phyloP scores from a whole-genome alignment of 2,113 vertebrate species.

The Cryptotis parvus region DNA sequence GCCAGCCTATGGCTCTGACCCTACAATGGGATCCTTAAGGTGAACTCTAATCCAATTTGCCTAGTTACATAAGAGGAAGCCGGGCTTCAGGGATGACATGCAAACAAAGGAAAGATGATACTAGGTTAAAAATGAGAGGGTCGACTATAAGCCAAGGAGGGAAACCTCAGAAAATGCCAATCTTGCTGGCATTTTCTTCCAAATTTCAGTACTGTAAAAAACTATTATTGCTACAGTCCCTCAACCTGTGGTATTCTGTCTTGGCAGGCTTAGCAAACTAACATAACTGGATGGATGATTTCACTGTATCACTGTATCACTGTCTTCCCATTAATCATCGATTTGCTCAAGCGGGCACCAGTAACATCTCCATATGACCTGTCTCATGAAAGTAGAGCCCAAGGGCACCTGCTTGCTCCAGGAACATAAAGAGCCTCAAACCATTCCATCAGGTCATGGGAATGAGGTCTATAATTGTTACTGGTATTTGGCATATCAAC shows the following conservation, averaged over 20 bases:
- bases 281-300: neutral
- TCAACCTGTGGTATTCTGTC: neutral
- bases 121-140: neutral
- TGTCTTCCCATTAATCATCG: too few species aligned
- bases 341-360: too few species aligned
- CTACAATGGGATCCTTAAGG: neutral
- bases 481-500: too few species aligned
- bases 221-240: neutral
- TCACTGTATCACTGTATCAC: too few species aligned
- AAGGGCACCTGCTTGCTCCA: too few species aligned
- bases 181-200: neutral
- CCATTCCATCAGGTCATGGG: too few species aligned
- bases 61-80: neutral
- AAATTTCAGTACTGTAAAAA: neutral
- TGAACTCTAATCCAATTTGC: neutral
- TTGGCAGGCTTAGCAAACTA: neutral
- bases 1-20: too few species aligned
- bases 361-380: too few species aligned
- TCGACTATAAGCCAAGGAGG: neutral
- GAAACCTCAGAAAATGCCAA: neutral
- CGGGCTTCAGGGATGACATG: neutral
- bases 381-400: too few species aligned
- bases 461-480: too few species aligned
- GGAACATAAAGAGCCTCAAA: too few species aligned
- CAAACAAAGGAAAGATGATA: neutral